phyloP scores from a whole-genome alignment of 2,113 vertebrate genomes.

The Percopsis transmontana region DNA sequence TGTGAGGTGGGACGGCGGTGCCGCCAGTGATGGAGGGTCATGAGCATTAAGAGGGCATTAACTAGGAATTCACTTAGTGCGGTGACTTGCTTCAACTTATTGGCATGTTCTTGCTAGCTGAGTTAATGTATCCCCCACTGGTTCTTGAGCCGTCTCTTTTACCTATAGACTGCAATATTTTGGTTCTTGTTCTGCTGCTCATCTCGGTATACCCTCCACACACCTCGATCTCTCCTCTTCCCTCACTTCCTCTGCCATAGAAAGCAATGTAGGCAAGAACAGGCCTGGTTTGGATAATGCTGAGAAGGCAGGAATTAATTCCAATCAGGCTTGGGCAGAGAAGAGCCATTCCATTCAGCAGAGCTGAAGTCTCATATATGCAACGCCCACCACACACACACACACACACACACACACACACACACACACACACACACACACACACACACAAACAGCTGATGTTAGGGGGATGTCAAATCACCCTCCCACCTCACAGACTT shows the following conservation, averaged over 20 bases:
- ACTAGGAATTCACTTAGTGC: slow-evolving; percentile 42
- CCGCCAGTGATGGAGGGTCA: slow-evolving; percentile 48
- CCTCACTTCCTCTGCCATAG: slow-evolving; percentile 29
- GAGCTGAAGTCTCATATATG: slow-evolving; percentile 58
- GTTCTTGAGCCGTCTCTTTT: too few species aligned
- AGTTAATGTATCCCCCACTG: slow-evolving; percentile 5
- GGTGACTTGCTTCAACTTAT: slow-evolving; percentile 1
- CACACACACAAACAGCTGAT: slow-evolving; percentile 13
- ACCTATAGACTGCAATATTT: too few species aligned
- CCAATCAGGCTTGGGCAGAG: slow-evolving; percentile 69
- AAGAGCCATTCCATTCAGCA: slow-evolving; percentile 63
- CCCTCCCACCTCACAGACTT: slow-evolving; percentile 15
- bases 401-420: slow-evolving; percentile 10
- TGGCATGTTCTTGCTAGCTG: neutral
- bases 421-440: slow-evolving; percentile 16
- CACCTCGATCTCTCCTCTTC: neutral
- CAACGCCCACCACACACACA: slow-evolving; percentile 19
- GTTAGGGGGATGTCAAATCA: neutral
- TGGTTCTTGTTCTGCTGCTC: too few species aligned
- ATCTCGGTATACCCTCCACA: neutral
- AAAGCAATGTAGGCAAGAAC: slow-evolving; percentile 58
- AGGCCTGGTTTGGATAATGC: slow-evolving; percentile 63
- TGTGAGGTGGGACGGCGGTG: slow-evolving; percentile 50
- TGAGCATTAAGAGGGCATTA: slow-evolving; percentile 54
- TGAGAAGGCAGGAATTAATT: slow-evolving; percentile 80